phyloP scores from a whole-genome alignment of 92 coral and sea anemone species.

The Ricordea florida region DNA sequence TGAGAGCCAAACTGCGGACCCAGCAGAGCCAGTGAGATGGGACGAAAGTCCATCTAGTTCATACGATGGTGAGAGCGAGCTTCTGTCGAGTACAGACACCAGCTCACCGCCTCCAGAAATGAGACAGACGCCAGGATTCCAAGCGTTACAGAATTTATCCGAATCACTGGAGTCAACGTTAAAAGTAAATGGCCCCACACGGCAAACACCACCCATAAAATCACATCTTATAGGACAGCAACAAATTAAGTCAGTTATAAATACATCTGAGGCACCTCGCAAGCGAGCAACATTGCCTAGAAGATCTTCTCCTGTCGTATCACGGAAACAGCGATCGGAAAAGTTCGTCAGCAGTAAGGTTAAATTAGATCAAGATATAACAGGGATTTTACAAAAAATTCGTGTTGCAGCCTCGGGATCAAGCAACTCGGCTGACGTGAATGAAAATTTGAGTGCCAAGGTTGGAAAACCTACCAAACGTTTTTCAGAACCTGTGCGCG shows the following conservation, averaged over 20 bases:
- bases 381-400: slow-evolving; percentile 54
- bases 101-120: slow-evolving; percentile 2
- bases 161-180: slow-evolving; percentile 61
- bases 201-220: slow-evolving; percentile 80
- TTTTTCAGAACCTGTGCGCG: slow-evolving; percentile 48
- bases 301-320: slow-evolving; percentile 89
- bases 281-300: slow-evolving; percentile 68
- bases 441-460: background rate
- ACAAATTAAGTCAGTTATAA: slow-evolving; percentile 73
- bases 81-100: too few species aligned
- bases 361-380: slow-evolving; percentile 12
- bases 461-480: slow-evolving; percentile 31
- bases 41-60: too few species aligned
- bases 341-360: slow-evolving; percentile 33
- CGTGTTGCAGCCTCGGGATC: slow-evolving; percentile 37
- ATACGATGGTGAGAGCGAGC: too few species aligned
- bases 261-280: slow-evolving; percentile 38
- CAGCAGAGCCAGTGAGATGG: slow-evolving; percentile 4
- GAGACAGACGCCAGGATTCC: slow-evolving; percentile 24
- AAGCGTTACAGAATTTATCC: slow-evolving; percentile 52
- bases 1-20: slow-evolving; percentile 34
- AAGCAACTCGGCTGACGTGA: background rate
- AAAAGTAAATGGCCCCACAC: slow-evolving; percentile 31
- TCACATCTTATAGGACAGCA: slow-evolving; percentile 79
- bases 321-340: slow-evolving; percentile 70